Evolutionary conservation across 1,140 invertebrate genomes (phyloP), one percentile per base, ranked within the genome.

Genomic region (Philopotamus ludificatus): DNA sequence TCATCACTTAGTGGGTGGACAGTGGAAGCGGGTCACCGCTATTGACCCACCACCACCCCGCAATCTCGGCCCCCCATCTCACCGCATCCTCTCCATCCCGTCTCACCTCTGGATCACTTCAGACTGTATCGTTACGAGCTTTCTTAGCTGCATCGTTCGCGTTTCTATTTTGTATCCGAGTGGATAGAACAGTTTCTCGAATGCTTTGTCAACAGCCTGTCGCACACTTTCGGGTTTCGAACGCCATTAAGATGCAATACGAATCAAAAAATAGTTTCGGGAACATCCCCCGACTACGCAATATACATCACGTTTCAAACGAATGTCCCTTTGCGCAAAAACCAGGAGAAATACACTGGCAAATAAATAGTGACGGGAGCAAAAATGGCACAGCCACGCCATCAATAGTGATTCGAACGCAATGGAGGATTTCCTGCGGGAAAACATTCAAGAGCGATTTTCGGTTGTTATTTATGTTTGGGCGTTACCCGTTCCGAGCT

Each of bases 1-100:
- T 66, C 67, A 69, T 69, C 67, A 69, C 67, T 69, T 66, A 66
- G 60, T 53, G 57, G 49, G 7, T 54, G 18, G 51, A 54, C 44
- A 61, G 60, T 47, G 61, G 55, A 64, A 68, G 41, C 62, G 50
- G 66, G 61, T 68, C 67, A 57, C 67, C 63, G n/a, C 49, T 65
- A 51, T 65, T 65, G 39, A 50, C 62, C 34, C 63, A 57, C 60
- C 60, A 41, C 39, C 42, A n/a, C n/a, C n/a, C n/a, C n/a, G n/a
- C n/a, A n/a, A n/a, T n/a, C n/a, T n/a, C n/a, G n/a, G n/a, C n/a
- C n/a, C n/a, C n/a, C n/a, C n/a, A n/a, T n/a, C n/a, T n/a, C n/a
- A n/a, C n/a, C n/a, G n/a, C n/a, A n/a, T n/a, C n/a, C n/a, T n/a
- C n/a, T n/a, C n/a, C n/a, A n/a, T n/a, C n/a, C n/a, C n/a, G 15